Evolutionary conservation across 2,797 vertebrate species (phyloP).

Genomic region (Salarias fasciatus): DNA sequence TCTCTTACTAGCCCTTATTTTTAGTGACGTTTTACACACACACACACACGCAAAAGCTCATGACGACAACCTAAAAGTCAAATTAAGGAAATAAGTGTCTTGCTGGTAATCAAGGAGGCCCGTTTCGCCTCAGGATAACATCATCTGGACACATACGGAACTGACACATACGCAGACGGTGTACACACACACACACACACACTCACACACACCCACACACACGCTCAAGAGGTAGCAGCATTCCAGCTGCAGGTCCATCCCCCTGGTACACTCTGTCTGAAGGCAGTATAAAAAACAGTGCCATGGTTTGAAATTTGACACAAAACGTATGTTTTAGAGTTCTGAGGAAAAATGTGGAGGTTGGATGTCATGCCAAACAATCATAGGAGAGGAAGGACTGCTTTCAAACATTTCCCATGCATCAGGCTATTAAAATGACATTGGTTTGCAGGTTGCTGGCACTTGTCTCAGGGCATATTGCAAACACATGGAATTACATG

Average conservation of each 20-base stretch:
- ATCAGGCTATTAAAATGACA: constrained; percentile 82
- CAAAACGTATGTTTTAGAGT: constrained; percentile 77
- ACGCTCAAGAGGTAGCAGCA: constrained; percentile 31
- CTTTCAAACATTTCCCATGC: constrained; percentile 80
- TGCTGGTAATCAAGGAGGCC: constrained; percentile 73
- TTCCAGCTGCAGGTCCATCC: constrained; percentile 46
- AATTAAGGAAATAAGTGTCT: constrained; percentile 79
- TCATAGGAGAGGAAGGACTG: constrained; percentile 73
- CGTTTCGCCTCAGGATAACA: constrained; percentile 76
- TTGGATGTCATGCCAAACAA: constrained; percentile 78
- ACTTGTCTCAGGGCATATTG: constrained; percentile 79
- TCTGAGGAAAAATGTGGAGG: constrained; percentile 71
- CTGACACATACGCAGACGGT: constrained; percentile 18
- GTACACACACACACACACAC: constrained; percentile 12
- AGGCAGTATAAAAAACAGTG: constrained; percentile 50
- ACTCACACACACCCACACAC: constrained; percentile 18
- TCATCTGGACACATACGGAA: constrained; percentile 57
- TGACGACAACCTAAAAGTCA: constrained; percentile 78
- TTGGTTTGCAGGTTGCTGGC: constrained; percentile 80
- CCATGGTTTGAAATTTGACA: constrained; percentile 75
- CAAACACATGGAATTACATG: constrained; percentile 81
- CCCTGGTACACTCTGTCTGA: constrained; percentile 39
- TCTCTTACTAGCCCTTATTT: constrained; percentile 10
- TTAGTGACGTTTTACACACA: neutral
- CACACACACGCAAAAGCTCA: constrained; percentile 46